Conservation (phyloP, 2,888 invertebrate genomes). For the Nephrotoma flavescens region DNA sequence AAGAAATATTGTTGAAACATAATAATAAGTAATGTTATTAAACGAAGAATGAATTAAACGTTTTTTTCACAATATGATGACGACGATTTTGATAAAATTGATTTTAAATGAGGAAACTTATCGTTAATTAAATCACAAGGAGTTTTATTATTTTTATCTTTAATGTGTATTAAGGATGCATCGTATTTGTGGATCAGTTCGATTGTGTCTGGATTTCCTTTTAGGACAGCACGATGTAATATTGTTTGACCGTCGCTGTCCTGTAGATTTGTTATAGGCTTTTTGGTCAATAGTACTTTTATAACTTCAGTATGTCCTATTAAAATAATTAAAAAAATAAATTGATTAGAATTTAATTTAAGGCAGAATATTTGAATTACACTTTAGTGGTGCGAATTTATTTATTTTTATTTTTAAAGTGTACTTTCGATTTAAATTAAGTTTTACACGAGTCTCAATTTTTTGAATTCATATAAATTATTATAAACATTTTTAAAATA, state of each 20-base stretch:
- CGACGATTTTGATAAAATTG: neutral
- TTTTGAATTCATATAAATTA: no score
- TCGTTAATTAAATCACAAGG: conserved; percentile 27
- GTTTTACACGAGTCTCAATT: no score
- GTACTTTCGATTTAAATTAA: no score
- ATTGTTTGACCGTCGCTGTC: conserved; percentile 72
- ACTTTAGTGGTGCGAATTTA: no score
- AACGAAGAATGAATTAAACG: neutral
- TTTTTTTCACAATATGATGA: neutral
- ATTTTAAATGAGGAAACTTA: conserved; percentile 4
- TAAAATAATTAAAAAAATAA: conserved; percentile 16
- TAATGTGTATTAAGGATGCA: conserved; percentile 27
- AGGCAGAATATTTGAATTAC: no score
- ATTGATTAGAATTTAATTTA: no score
- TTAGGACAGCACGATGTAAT: conserved; percentile 58
- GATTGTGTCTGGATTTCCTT: conserved; percentile 35
- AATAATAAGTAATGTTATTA: neutral
- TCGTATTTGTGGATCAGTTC: conserved; percentile 30
- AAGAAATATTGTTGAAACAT: neutral
- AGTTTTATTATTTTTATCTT: conserved; percentile 33
- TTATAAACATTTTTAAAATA: no score
- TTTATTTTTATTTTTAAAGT: no score
- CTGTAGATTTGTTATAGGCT: conserved; percentile 45
- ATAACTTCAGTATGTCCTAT: conserved; percentile 50
- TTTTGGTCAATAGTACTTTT: conserved; percentile 43